Evolutionary conservation across 1,140 invertebrate genomes (phyloP).

Genomic region (Radopholus similis): DNA sequence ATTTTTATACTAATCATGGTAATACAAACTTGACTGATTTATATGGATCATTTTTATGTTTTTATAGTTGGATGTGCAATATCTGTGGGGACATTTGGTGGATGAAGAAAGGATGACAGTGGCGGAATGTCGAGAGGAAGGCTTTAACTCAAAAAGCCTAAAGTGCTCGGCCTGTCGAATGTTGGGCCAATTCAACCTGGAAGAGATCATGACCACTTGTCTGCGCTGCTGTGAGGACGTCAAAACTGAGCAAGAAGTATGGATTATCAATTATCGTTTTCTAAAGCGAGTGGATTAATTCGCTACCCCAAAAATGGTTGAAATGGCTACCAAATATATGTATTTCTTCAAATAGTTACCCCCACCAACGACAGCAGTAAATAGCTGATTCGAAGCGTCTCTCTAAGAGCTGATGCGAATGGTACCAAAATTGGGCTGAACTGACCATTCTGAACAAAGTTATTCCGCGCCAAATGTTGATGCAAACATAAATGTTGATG

Average conservation of each 20-base stretch:
- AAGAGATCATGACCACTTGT: conserved; percentile 49
- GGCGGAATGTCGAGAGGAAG: conserved; percentile 44
- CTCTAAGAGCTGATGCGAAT: not conserved
- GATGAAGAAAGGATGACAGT: conserved; percentile 31
- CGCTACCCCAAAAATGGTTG: too few species aligned
- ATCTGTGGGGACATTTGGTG: conserved; percentile 16
- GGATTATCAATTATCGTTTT: not conserved
- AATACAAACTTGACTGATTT: too few species aligned
- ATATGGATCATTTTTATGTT: not conserved
- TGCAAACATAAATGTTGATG: not conserved
- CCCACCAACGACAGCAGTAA: too few species aligned
- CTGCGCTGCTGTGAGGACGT: conserved; percentile 48
- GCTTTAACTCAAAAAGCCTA: conserved; percentile 46
- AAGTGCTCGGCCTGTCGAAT: conserved; percentile 53
- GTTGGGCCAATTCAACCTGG: conserved; percentile 45
- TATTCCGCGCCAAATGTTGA: not conserved
- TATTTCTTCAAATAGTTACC: too few species aligned
- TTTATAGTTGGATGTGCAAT: not conserved
- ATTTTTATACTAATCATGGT: too few species aligned
- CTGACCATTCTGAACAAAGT: too few species aligned
- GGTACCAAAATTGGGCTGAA: too few species aligned
- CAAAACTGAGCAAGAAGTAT: conserved; percentile 49
- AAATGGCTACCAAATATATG: too few species aligned
- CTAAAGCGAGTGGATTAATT: too few species aligned
- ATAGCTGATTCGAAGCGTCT: not conserved